phyloP scores from a whole-genome alignment of 1,140 invertebrate genomes.

The Drosophila pachea region DNA sequence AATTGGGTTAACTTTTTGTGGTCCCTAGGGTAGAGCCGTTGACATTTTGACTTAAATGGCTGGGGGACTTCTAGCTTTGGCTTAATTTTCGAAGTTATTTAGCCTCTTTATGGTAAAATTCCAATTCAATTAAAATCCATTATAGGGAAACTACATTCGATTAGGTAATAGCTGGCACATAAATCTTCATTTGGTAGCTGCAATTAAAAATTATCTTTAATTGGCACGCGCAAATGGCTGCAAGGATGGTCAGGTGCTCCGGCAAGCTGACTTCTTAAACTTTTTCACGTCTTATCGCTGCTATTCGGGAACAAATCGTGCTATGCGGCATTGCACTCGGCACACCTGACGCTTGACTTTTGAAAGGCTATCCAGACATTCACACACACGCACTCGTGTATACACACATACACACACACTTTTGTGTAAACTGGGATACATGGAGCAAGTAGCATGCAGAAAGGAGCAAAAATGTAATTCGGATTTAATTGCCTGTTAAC shows the following conservation, averaged over 20 bases:
- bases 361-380: constrained; percentile 28
- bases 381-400: constrained; percentile 8
- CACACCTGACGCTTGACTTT: constrained; percentile 66
- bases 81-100: constrained; percentile 10
- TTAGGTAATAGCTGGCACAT: constrained; percentile 51
- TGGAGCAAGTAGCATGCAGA: constrained; percentile 43
- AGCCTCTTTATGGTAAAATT: constrained; percentile 26
- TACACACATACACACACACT: neutral
- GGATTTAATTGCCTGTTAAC: constrained; percentile 77
- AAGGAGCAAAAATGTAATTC: constrained; percentile 74
- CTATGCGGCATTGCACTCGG: constrained; percentile 46
- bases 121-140: constrained; percentile 26
- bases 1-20: constrained; percentile 61
- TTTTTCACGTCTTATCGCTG: constrained; percentile 59
- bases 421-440: neutral
- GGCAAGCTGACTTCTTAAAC: constrained; percentile 50
- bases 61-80: constrained; percentile 6
- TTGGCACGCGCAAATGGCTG: constrained; percentile 55
- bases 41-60: constrained; percentile 52
- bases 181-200: constrained; percentile 67
- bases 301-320: constrained; percentile 51
- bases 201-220: constrained; percentile 76
- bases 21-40: constrained; percentile 26
- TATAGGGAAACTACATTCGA: constrained; percentile 38
- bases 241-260: constrained; percentile 5